Percentiles rank a stretch among this genome's conserved stretches.
Conservation (phyloP, 2,888 invertebrate genomes). For the Monopis laevigella region DNA sequence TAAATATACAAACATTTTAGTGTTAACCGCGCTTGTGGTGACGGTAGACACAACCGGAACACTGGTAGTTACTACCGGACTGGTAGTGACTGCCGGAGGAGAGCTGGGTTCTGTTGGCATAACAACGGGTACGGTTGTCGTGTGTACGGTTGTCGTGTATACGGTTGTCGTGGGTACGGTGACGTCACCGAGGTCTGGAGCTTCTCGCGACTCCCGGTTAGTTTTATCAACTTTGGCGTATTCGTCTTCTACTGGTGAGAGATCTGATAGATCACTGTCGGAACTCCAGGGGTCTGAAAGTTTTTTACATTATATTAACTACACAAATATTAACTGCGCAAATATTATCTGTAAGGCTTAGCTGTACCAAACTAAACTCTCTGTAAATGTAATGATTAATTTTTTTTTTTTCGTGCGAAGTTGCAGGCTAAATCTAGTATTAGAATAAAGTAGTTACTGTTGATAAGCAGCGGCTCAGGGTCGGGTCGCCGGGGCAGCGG, state of each 20-base stretch:
- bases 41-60: too few species aligned
- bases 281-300: slow-evolving; percentile 77
- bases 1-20: too few species aligned
- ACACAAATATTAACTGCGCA: not conserved
- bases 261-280: slow-evolving; percentile 86
- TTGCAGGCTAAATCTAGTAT: not conserved
- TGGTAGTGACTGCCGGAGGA: not conserved
- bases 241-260: slow-evolving; percentile 80
- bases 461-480: slow-evolving; percentile 74
- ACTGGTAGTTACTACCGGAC: not conserved
- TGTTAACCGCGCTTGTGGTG: too few species aligned
- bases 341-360: not conserved
- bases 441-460: slow-evolving; percentile 37
- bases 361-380: not conserved
- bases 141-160: slow-evolving; percentile 8
- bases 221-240: slow-evolving; percentile 58
- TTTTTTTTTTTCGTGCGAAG: too few species aligned
- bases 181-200: slow-evolving; percentile 55
- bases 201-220: slow-evolving; percentile 33
- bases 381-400: not conserved
- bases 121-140: slow-evolving; percentile 15
- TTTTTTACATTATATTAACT: too few species aligned
- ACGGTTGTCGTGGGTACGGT: slow-evolving; percentile 23
- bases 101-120: slow-evolving; percentile 20
- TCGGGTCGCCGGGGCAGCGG: slow-evolving; percentile 79